Percentiles rank a stretch among this genome's conserved stretches.
phyloP scores from a whole-genome alignment of 2,888 invertebrate genomes.

The Sisyra nigra region DNA sequence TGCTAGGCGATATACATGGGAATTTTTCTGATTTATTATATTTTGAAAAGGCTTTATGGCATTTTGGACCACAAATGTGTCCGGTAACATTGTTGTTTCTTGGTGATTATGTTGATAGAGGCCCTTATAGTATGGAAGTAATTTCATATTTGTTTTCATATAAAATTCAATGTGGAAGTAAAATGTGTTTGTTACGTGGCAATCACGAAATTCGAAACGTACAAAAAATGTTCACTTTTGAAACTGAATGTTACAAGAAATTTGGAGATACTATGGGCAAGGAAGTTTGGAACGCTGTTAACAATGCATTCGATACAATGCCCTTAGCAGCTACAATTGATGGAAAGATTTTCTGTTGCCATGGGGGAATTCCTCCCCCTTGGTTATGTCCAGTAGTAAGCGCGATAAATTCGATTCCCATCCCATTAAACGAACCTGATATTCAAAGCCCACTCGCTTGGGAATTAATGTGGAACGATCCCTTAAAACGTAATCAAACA shows the following conservation, averaged over 20 bases:
- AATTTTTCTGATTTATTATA: constrained; percentile 49
- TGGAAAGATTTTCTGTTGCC: constrained; percentile 58
- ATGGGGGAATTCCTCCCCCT: constrained; percentile 62
- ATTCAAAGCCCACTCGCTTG: constrained; percentile 54
- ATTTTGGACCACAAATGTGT: constrained; percentile 43
- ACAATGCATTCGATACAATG: constrained; percentile 52
- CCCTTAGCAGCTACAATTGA: constrained; percentile 61
- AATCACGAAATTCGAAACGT: constrained; percentile 63
- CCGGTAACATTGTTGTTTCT: constrained; percentile 51
- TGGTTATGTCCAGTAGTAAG: constrained; percentile 43
- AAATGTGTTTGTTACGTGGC: constrained; percentile 47
- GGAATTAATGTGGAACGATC: constrained; percentile 71
- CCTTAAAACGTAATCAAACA: constrained; percentile 30
- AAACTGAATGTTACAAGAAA: constrained; percentile 44
- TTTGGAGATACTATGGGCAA: constrained; percentile 46
- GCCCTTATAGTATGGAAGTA: constrained; percentile 49
- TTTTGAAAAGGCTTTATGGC: constrained; percentile 55
- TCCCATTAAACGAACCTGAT: constrained; percentile 45
- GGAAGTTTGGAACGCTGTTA: constrained; percentile 52
- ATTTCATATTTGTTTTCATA: constrained; percentile 52
- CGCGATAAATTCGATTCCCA: constrained; percentile 48
- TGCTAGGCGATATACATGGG: constrained; percentile 58
- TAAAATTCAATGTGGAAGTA: constrained; percentile 47
- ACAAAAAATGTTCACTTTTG: constrained; percentile 57
- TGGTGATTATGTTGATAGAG: constrained; percentile 65